A percentile compares a stretch with the other conserved stretches of the same genome.
These are phyloP conservation scores for Thera britannica DNA, from an alignment of 2,888 invertebrate species.

Conservation along the genomic window DNA sequence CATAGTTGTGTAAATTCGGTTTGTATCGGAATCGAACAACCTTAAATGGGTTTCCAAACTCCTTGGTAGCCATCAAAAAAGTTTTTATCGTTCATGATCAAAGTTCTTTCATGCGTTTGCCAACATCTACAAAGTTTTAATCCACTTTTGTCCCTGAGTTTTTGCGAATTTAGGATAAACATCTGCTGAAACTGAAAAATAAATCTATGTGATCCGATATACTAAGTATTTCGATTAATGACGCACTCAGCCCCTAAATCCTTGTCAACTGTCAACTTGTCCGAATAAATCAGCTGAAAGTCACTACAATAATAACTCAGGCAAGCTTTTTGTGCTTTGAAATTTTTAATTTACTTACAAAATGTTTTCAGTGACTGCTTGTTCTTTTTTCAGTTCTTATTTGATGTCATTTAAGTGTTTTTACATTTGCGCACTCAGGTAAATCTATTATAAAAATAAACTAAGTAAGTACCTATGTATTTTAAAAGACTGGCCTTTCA, in stretches of 20 bases:
- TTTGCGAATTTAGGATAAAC: not conserved
- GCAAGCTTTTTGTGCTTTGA: constrained; percentile 2
- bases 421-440: not conserved
- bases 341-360: not conserved
- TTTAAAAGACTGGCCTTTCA: too few species aligned
- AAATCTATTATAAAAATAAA: not conserved
- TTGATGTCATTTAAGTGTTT: not conserved
- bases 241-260: constrained; percentile 7
- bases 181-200: not conserved
- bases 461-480: too few species aligned
- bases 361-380: constrained; percentile 5
- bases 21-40: too few species aligned
- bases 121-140: too few species aligned
- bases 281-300: constrained; percentile 16
- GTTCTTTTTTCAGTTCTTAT: not conserved
- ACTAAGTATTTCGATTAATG: constrained; percentile 6
- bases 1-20: too few species aligned
- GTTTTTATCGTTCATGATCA: too few species aligned
- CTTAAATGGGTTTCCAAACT: too few species aligned
- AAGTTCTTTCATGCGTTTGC: too few species aligned
- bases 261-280: constrained; percentile 13
- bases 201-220: not conserved
- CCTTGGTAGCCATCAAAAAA: too few species aligned
- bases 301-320: constrained; percentile 14
- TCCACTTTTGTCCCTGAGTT: not conserved